A percentile compares a stretch with the other conserved stretches of the same genome.
Evolutionary conservation across 2,888 invertebrate genomes (phyloP).

Genomic region (Caenorhabditis panamensis): DNA sequence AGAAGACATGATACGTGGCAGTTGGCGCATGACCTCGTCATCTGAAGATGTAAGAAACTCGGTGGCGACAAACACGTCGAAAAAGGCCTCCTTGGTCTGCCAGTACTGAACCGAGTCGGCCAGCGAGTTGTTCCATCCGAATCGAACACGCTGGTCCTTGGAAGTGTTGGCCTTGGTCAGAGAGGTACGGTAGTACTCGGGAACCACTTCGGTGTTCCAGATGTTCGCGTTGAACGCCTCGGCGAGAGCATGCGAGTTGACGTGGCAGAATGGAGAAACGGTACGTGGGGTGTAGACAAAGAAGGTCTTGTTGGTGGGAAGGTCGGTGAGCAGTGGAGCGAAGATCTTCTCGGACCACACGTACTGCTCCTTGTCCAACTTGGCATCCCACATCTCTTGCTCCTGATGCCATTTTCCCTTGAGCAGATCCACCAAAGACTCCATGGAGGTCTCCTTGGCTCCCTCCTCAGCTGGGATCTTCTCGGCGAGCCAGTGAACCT

Average conservation of each 20-base stretch:
- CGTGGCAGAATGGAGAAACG: constrained; percentile 69
- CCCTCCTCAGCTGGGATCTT: constrained; percentile 75
- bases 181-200: constrained; percentile 76
- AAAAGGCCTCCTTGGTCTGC: constrained; percentile 68
- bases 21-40: constrained; percentile 51
- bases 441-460: constrained; percentile 59
- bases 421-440: constrained; percentile 64
- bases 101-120: constrained; percentile 64
- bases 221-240: constrained; percentile 70
- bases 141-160: constrained; percentile 74
- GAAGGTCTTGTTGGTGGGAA: constrained; percentile 65
- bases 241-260: constrained; percentile 74
- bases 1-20: constrained; percentile 23
- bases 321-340: constrained; percentile 56
- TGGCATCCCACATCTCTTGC: constrained; percentile 73
- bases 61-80: constrained; percentile 73
- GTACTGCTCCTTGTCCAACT: constrained; percentile 71
- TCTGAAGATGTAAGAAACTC: constrained; percentile 68
- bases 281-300: constrained; percentile 73
- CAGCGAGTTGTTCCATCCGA: constrained; percentile 67
- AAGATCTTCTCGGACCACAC: constrained; percentile 73
- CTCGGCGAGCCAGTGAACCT: constrained; percentile 80
- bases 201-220: constrained; percentile 76
- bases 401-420: constrained; percentile 69
- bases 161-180: constrained; percentile 75